These are phyloP conservation scores for Caracal caracal DNA, from an alignment of 2,113 vertebrate species.

Conservation along the genomic window DNA sequence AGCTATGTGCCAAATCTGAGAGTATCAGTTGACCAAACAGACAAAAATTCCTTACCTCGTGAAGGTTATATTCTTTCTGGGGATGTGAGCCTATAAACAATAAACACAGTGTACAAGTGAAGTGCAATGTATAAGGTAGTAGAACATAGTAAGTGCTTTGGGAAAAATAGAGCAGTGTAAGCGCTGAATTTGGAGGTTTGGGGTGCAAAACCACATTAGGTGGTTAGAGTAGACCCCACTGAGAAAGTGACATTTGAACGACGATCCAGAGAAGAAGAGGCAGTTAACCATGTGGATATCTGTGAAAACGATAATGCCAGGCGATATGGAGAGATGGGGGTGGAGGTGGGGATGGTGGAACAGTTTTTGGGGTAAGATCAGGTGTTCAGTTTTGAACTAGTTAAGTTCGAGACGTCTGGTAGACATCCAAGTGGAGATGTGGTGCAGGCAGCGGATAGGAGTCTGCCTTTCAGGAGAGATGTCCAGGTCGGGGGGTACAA, in stretches of 20 bases:
- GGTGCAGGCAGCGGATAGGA: neutral
- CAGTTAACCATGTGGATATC: neutral
- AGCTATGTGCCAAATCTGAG: neutral
- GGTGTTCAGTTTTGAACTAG: neutral
- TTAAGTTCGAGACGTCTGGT: neutral
- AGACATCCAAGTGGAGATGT: neutral
- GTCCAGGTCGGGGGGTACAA: too few relatives aligned
- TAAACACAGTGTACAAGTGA: neutral
- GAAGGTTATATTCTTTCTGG: neutral
- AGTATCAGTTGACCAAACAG: neutral
- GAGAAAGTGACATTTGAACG: neutral
- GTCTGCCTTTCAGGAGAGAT: neutral
- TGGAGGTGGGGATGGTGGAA: too few relatives aligned
- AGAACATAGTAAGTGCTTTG: neutral
- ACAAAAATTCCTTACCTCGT: neutral
- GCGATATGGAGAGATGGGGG: neutral
- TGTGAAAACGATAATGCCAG: neutral
- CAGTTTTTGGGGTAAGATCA: neutral
- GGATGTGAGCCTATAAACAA: neutral
- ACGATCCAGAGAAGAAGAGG: neutral
- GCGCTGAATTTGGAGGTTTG: neutral
- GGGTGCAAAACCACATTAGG: neutral
- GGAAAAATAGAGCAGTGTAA: neutral
- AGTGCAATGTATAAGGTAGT: neutral
- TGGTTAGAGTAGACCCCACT: neutral